These are phyloP conservation scores for Agelas oroides DNA, from an alignment of 37 sponge, comb jelly and placozoan genomes.

Conservation along the genomic window DNA sequence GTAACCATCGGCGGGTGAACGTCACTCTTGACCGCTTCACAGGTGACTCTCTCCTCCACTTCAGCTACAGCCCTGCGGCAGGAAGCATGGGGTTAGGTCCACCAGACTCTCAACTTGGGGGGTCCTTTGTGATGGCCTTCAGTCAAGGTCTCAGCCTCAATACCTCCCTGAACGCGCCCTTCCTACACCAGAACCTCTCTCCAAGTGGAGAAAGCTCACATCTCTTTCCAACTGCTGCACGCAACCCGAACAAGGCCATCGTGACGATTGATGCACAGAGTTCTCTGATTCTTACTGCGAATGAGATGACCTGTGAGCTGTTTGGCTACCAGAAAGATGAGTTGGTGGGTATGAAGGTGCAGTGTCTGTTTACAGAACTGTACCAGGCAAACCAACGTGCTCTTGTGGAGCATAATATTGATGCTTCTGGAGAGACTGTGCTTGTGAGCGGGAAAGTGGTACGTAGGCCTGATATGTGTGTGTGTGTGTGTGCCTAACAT, in stretches of 20 bases:
- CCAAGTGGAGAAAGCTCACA: background rate
- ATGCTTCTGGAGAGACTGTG: constrained; percentile 69
- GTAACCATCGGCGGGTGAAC: background rate
- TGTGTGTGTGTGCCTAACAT: too few species aligned
- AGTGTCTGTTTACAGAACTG: constrained; percentile 76
- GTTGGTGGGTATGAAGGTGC: constrained; percentile 80
- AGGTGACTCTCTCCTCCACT: constrained; percentile 73
- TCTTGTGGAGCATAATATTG: constrained; percentile 83
- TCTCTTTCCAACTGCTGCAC: constrained; percentile 80
- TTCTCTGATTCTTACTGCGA: constrained; percentile 78
- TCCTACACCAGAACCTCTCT: constrained; percentile 45
- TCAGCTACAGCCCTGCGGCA: constrained; percentile 56
- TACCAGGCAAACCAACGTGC: constrained; percentile 70
- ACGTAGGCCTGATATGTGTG: constrained; percentile 20
- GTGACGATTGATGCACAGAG: constrained; percentile 81
- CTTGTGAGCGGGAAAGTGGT: constrained; percentile 95
- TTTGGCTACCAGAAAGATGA: constrained; percentile 72
- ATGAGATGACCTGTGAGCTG: constrained; percentile 85
- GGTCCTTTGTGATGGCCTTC: constrained; percentile 80
- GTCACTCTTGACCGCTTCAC: constrained; percentile 42
- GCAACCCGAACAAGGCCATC: constrained; percentile 93
- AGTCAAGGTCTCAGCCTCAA: constrained; percentile 47
- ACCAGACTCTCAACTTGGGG: constrained; percentile 30
- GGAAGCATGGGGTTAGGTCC: background rate
- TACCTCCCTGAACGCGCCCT: constrained; percentile 71